These are phyloP conservation scores for Argentina silus DNA, from an alignment of 2,797 vertebrate species.

Conservation along the genomic window DNA sequence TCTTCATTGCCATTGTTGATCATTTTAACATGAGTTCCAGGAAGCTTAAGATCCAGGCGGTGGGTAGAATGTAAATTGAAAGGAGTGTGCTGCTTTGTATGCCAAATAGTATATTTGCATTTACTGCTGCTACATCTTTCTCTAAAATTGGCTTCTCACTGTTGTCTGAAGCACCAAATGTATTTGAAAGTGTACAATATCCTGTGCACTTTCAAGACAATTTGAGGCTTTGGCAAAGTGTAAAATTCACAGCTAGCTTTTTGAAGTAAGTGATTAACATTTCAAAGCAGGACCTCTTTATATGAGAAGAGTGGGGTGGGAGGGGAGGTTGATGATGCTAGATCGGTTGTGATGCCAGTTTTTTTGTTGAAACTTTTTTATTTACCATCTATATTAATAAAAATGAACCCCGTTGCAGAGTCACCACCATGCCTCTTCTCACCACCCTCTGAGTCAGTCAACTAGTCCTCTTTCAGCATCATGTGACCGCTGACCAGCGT, in stretches of 20 bases:
- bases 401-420: slow-evolving; percentile 99
- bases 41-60: slow-evolving; percentile 33
- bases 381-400: slow-evolving; percentile 99
- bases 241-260: slow-evolving; percentile 36
- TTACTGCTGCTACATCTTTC: slow-evolving; percentile 28
- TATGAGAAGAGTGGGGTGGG: slow-evolving; percentile 61
- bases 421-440: slow-evolving; percentile 99
- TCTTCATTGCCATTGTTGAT: slow-evolving; percentile 71
- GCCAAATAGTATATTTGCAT: slow-evolving; percentile 11
- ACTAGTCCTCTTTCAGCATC: slow-evolving; percentile 99
- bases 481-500: slow-evolving; percentile 99
- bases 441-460: slow-evolving; percentile 99
- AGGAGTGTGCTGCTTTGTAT: slow-evolving; percentile 27
- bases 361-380: slow-evolving; percentile 90
- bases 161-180: slow-evolving; percentile 24
- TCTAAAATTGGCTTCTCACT: slow-evolving; percentile 36
- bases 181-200: slow-evolving; percentile 28
- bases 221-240: slow-evolving; percentile 20
- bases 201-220: slow-evolving; percentile 28
- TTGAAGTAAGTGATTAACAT: slow-evolving; percentile 34
- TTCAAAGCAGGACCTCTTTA: slow-evolving; percentile 34
- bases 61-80: slow-evolving; percentile 26
- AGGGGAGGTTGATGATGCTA: slow-evolving; percentile 79
- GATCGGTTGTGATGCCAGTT: slow-evolving; percentile 84
- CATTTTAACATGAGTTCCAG: slow-evolving; percentile 46